Conservation (phyloP, 2,888 invertebrate genomes). For the Drosophila paranaensis region DNA sequence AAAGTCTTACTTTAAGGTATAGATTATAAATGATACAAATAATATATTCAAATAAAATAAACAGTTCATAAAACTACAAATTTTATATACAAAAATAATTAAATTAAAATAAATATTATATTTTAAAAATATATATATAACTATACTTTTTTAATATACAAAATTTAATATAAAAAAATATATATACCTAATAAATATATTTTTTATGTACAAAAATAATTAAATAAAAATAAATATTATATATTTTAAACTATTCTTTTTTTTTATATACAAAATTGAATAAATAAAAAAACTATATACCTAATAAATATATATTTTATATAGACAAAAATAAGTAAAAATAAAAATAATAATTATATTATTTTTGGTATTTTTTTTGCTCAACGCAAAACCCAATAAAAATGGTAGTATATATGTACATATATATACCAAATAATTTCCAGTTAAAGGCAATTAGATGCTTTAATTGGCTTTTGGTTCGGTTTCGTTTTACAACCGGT, state of each 20-base stretch:
- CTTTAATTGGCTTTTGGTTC: constrained; percentile 48
- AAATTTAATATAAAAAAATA: too few relatives aligned
- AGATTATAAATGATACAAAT: too few relatives aligned
- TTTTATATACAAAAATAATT: too few relatives aligned
- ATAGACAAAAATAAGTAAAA: background rate
- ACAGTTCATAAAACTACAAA: too few relatives aligned
- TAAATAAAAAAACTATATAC: background rate
- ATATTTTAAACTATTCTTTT: too few relatives aligned
- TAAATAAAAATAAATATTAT: background rate
- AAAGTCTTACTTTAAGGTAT: too few relatives aligned
- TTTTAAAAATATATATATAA: too few relatives aligned
- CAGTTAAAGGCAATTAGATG: constrained; percentile 39
- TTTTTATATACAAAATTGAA: background rate
- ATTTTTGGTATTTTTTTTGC: background rate
- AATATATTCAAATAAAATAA: too few relatives aligned
- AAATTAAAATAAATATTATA: too few relatives aligned
- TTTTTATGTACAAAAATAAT: background rate
- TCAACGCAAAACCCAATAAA: background rate
- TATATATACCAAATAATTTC: constrained; percentile 35
- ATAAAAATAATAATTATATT: background rate
- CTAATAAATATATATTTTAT: background rate
- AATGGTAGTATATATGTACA: constrained; percentile 14
- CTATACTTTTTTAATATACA: too few relatives aligned
- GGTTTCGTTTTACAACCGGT: constrained; percentile 42
- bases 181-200: too few relatives aligned